phyloP scores from a whole-genome alignment of 2,113 vertebrate genomes.

The Maccullochella peelii region DNA sequence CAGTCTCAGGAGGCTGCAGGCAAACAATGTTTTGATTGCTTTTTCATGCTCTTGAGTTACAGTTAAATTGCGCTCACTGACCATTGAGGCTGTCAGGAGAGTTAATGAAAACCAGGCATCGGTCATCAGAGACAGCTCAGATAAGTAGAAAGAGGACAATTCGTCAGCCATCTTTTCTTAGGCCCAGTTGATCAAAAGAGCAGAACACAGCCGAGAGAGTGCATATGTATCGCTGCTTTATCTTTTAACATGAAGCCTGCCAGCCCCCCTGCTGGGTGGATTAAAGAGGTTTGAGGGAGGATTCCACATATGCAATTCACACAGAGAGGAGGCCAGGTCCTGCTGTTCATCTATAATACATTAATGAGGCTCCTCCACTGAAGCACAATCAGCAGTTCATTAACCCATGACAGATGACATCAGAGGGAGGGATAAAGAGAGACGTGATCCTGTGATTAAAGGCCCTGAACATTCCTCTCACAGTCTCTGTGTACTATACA shows the following conservation, averaged over 20 bases:
- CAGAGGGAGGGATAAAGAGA: slow-evolving; percentile 65
- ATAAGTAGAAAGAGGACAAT: slow-evolving; percentile 58
- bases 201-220: slow-evolving; percentile 42
- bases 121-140: slow-evolving; percentile 42
- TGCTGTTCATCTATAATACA: slow-evolving; percentile 83
- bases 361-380: slow-evolving; percentile 78
- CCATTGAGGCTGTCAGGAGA: slow-evolving; percentile 11
- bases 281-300: slow-evolving; percentile 79
- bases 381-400: slow-evolving; percentile 82
- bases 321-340: slow-evolving; percentile 73
- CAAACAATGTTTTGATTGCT: slow-evolving; percentile 18
- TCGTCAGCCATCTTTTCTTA: slow-evolving; percentile 65
- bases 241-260: slow-evolving; percentile 74
- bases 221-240: slow-evolving; percentile 72
- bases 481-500: slow-evolving; percentile 55
- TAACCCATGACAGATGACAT: slow-evolving; percentile 83
- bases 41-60: slow-evolving; percentile 39
- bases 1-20: not conserved
- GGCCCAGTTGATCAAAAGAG: slow-evolving; percentile 78
- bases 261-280: slow-evolving; percentile 70
- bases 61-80: slow-evolving; percentile 43
- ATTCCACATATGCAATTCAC: slow-evolving; percentile 71
- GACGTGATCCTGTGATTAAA: slow-evolving; percentile 75
- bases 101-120: slow-evolving; percentile 52
- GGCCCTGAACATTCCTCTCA: slow-evolving; percentile 66